Evolutionary conservation across 2,888 invertebrate genomes (phyloP), one percentile per base, ranked within the genome.

Genomic region (Bhutanitis thaidina): DNA sequence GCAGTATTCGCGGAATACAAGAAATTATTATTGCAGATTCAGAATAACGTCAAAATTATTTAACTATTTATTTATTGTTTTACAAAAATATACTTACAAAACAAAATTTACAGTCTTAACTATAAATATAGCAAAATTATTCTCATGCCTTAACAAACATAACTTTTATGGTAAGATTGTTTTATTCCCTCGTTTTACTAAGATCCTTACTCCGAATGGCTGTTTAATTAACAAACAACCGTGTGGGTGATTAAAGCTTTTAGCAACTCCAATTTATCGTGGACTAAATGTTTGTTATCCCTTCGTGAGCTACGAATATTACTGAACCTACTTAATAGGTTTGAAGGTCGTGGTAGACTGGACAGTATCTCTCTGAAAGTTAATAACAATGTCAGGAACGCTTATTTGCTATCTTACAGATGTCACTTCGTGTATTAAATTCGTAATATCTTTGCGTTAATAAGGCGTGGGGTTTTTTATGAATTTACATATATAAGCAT

Each of bases 181-280:
- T 50, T 13, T 27, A 27, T 4, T 7, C 35, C 13, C 36, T 41
- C 40, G n/a, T 48, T 35, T 48, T 40, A 41, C 41, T 41, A 36
- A 36, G 14, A 32, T 25, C 30, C 13, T 43, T 36, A 37, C 12
- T 10, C 14, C 32, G 20, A 49, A 49, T 12, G 37, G 14, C 2
- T 37, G 32, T 49, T 43, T 43, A 49, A 49, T 49, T 43, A 49
- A 20, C 30, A 49, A 49, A 41, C 43, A 36, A 30, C 7, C 32
- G 36, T 32, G 25, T 40, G 20, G 39, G 46, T 39, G 49, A 43
- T 34, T 39, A 44, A 44, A 50, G 44, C 44, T 39, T 35, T 50
- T 29, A 9, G 39, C 34, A 12, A 50, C 27, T 27, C 27, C 27
- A 27, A 27, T 27, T 30, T 44, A 39, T 39, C 27, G 34, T 44